Conservation (phyloP, 2,888 invertebrate genomes). For the Iphiclides podalirius region DNA sequence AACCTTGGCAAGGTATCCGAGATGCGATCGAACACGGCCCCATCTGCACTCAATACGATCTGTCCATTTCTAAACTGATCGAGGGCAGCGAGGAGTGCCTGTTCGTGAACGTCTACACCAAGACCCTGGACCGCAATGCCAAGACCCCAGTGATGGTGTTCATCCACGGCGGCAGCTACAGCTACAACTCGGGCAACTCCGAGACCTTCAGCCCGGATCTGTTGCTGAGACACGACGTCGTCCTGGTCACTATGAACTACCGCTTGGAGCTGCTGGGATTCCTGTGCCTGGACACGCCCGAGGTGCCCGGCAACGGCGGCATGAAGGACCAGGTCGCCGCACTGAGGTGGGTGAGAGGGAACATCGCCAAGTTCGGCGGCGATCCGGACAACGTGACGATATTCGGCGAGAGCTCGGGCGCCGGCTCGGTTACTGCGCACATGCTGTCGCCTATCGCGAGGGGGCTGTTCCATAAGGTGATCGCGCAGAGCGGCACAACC, state of each 20-base stretch:
- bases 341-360: conserved; percentile 51
- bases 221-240: conserved; percentile 55
- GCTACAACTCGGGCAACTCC: conserved; percentile 55
- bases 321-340: conserved; percentile 60
- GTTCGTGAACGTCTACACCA: conserved; percentile 56
- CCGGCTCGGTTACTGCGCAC: conserved; percentile 53
- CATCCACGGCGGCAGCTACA: conserved; percentile 62
- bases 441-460: conserved; percentile 61
- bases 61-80: conserved; percentile 33
- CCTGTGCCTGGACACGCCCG: conserved; percentile 46
- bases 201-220: conserved; percentile 55
- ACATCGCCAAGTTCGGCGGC: conserved; percentile 54
- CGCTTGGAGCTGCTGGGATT: conserved; percentile 50
- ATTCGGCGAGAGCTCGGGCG: conserved; percentile 67
- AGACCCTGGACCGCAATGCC: conserved; percentile 33
- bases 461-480: conserved; percentile 60
- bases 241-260: conserved; percentile 65
- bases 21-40: conserved; percentile 54
- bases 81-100: conserved; percentile 58
- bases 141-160: conserved; percentile 62
- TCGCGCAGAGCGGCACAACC: conserved; percentile 58
- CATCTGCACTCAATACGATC: conserved; percentile 56
- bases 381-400: conserved; percentile 56
- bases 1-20: conserved; percentile 49
- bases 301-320: conserved; percentile 61